These are phyloP conservation scores for Eilema caniola DNA, from an alignment of 2,888 invertebrate species.

Conservation along the genomic window DNA sequence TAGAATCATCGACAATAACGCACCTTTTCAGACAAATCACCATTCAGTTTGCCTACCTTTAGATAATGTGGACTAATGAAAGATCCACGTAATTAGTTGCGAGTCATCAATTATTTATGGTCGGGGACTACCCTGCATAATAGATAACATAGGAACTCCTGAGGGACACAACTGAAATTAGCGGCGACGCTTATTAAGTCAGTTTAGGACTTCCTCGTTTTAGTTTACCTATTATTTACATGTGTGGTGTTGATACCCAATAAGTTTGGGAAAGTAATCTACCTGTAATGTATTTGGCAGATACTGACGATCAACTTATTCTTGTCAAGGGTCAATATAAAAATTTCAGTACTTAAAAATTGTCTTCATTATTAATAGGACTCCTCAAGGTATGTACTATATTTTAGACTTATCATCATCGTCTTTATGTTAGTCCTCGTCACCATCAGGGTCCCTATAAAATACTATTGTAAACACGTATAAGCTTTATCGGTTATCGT, in stretches of 20 bases:
- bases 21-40: conserved; percentile 44
- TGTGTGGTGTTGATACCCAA: neutral
- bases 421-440: too few species aligned
- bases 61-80: conserved; percentile 64
- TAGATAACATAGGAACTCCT: conserved; percentile 48
- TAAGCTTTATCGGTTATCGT: too few species aligned
- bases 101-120: conserved; percentile 72
- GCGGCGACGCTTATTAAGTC: conserved; percentile 44
- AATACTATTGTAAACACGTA: too few species aligned
- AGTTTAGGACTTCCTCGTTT: conserved; percentile 25
- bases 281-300: too few species aligned
- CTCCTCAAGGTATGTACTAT: too few species aligned
- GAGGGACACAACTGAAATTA: conserved; percentile 44
- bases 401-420: too few species aligned
- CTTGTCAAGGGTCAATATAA: too few species aligned
- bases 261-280: neutral
- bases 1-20: conserved; percentile 35
- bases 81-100: conserved; percentile 69
- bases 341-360: too few species aligned
- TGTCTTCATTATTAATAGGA: too few species aligned
- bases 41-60: conserved; percentile 47
- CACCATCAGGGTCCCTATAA: too few species aligned
- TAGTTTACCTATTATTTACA: conserved; percentile 14
- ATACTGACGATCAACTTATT: too few species aligned
- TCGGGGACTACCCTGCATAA: conserved; percentile 47